Percentiles rank a stretch among this genome's conserved stretches.
These are phyloP conservation scores for Acanthosepion pharaonis DNA, from an alignment of 2,888 invertebrate species.

Conservation along the genomic window DNA sequence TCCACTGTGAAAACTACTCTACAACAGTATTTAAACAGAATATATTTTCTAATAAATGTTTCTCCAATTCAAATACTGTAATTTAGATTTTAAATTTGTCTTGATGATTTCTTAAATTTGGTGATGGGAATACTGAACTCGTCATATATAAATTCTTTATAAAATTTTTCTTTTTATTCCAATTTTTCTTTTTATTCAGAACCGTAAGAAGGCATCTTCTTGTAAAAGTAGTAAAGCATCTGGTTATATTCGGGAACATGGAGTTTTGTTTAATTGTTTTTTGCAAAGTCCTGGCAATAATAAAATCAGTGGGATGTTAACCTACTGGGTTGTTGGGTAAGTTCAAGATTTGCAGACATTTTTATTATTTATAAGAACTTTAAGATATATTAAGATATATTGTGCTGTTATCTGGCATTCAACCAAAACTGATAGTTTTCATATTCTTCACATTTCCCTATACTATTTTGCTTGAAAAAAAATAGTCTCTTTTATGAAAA, in stretches of 20 bases:
- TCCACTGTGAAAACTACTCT: no score
- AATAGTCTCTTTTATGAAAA: no score
- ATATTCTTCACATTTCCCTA: neutral
- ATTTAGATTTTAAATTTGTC: no score
- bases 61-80: no score
- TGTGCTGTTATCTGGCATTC: neutral
- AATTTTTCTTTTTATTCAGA: neutral
- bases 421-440: neutral
- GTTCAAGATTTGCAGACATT: constrained; percentile 53
- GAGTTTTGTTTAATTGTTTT: constrained; percentile 79
- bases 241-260: constrained; percentile 86
- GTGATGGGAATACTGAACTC: no score
- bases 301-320: constrained; percentile 76
- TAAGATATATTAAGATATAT: neutral
- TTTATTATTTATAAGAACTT: neutral
- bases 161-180: neutral
- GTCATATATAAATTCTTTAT: no score
- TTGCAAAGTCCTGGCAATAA: constrained; percentile 73
- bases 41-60: no score
- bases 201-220: constrained; percentile 48
- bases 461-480: no score
- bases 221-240: neutral
- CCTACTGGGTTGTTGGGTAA: constrained; percentile 88
- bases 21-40: no score
- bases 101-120: no score